phyloP scores from a whole-genome alignment of 2,797 vertebrate genomes.

The Jordanella pulchra region DNA sequence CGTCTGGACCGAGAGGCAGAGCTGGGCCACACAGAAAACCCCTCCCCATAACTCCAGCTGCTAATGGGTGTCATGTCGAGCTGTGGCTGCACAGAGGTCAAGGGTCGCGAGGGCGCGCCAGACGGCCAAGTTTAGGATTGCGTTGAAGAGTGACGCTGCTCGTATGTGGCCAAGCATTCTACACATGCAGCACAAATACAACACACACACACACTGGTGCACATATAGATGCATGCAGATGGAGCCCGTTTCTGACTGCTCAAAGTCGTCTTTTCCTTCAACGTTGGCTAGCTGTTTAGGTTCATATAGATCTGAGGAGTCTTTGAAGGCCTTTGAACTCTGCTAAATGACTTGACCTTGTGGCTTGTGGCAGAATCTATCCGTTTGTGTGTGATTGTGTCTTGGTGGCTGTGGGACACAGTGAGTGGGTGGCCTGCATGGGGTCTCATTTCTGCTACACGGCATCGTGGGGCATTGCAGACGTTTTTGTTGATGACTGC shows the following conservation, averaged over 20 bases:
- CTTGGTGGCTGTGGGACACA: slow-evolving; percentile 34
- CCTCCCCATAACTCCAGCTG: slow-evolving; percentile 71
- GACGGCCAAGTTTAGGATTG: slow-evolving; percentile 85
- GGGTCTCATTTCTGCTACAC: slow-evolving; percentile 70
- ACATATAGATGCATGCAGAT: slow-evolving; percentile 13
- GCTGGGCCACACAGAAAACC: slow-evolving; percentile 24
- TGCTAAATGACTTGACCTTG: slow-evolving; percentile 95
- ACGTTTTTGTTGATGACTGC: slow-evolving; percentile 71
- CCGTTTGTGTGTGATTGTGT: slow-evolving; percentile 37
- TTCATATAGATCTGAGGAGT: slow-evolving; percentile 91
- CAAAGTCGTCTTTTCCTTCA: slow-evolving; percentile 66
- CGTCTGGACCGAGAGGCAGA: slow-evolving; percentile 64
- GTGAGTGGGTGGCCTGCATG: slow-evolving; percentile 73
- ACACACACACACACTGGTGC: slow-evolving; percentile 11
- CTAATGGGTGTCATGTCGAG: slow-evolving; percentile 82
- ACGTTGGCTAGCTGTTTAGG: slow-evolving; percentile 72
- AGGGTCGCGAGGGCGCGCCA: slow-evolving; percentile 63
- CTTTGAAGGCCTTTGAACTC: slow-evolving; percentile 97
- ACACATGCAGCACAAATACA: slow-evolving; percentile 14
- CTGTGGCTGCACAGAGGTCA: slow-evolving; percentile 66
- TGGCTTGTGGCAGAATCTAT: slow-evolving; percentile 68
- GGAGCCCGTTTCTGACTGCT: slow-evolving; percentile 47
- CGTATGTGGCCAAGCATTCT: slow-evolving; percentile 80
- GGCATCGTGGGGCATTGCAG: slow-evolving; percentile 61
- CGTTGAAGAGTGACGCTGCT: slow-evolving; percentile 80